Base-by-base conservation (phyloP, 2,888 invertebrate genomes). In the Mylabris sibirica region DNA sequence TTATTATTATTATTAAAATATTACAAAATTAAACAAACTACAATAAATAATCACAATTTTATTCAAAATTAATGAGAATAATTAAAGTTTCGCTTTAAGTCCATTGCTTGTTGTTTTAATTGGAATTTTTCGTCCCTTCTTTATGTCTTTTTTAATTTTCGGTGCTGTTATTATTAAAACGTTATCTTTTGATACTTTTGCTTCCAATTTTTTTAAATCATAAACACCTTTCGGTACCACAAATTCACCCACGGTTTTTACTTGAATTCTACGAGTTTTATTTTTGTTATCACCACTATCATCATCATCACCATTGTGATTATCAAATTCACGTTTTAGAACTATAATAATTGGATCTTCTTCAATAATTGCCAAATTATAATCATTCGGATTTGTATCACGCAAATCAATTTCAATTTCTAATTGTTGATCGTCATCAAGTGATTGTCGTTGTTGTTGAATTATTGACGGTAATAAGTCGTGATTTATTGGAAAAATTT, bases 161-260 rank as follows among this genome's bases (percentile, higher is more conserved):
- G 44, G 44, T 17, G 44, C 44, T 17, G 44, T 44, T 6, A 44
- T n/a, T 1, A n/a, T 17, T 44, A 44, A 17, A 44, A 44, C 6
- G n/a, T 8, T 8, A 17, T 44, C 44, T 1, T 4, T 44, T 5
- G 44, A 44, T n/a, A 44, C 11, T 44, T 44, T 53, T 3, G 57
- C 57, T 57, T 57, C 57, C 12, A 57, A 24, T 57, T 57, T 57
- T 12, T 57, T 57, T 5, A 57, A 22, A 57, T 57, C 57, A 5
- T 57, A 57, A 22, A 57, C 57, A 24, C 14, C 14, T 57, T 57
- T 57, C 57, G 57, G 57, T 24, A 57, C 0, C 1, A 9, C 57
- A 57, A 24, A 57, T 57, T 57, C 57, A 57, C 12, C 57, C 12
- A 57, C 24, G 12, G 14, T 49, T 49, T 8, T 6, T 17, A 44